These are phyloP conservation scores for Proales similis DNA, from an alignment of 1,140 invertebrate genomes.

Conservation along the genomic window DNA sequence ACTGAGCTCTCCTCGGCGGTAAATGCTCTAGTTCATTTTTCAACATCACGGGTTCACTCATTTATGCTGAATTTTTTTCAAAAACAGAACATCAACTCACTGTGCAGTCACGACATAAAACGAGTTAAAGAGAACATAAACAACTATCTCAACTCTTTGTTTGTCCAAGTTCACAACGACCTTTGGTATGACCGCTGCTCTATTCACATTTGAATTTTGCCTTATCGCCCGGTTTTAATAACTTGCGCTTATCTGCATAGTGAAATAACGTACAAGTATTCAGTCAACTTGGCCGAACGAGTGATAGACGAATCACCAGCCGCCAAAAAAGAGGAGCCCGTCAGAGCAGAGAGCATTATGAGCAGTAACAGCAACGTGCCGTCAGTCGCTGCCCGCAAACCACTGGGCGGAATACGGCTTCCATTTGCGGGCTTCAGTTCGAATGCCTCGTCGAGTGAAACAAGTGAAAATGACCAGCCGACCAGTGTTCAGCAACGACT, in stretches of 20 bases:
- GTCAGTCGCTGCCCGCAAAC: not conserved
- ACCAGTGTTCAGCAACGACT: not conserved
- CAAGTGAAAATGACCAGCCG: no score
- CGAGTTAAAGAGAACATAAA: constrained; percentile 6
- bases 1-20: no score
- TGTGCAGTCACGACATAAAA: no score
- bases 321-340: not conserved
- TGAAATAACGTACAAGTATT: constrained; percentile 25
- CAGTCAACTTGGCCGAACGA: constrained; percentile 14
- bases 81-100: no score
- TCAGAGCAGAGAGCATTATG: not conserved
- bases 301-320: not conserved
- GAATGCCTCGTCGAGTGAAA: no score
- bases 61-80: no score
- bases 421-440: constrained; percentile 6
- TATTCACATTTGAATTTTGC: not conserved
- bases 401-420: constrained; percentile 1
- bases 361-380: not conserved
- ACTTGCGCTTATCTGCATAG: not conserved
- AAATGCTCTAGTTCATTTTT: no score
- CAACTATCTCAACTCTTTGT: constrained; percentile 21
- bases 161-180: constrained; percentile 28
- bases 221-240: not conserved
- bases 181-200: constrained; percentile 1
- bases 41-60: no score